Percentiles rank a stretch among this genome's conserved stretches.
phyloP scores from a whole-genome alignment of 2,797 vertebrate species.

The Artibeus jamaicensis region DNA sequence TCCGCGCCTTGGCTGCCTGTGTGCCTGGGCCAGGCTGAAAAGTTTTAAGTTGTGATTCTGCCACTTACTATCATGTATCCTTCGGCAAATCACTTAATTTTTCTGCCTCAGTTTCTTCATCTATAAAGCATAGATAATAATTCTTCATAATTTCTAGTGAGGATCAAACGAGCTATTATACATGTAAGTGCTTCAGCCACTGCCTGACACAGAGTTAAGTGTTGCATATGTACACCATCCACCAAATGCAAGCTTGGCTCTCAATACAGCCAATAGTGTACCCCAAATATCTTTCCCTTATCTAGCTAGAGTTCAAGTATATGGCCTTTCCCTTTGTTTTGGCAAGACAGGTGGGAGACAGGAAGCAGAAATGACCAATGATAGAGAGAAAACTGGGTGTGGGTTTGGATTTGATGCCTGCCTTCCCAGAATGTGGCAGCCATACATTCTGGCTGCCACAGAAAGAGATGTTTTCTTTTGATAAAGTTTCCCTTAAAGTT shows the following conservation, averaged over 20 bases:
- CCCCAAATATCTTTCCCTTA: background rate
- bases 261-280: background rate
- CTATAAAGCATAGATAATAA: background rate
- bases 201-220: background rate
- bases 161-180: background rate
- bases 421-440: constrained; percentile 30
- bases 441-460: constrained; percentile 28
- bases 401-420: constrained; percentile 41
- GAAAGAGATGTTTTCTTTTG: constrained; percentile 54
- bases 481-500: constrained; percentile 60
- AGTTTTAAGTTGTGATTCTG: constrained; percentile 12
- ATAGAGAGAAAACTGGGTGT: background rate
- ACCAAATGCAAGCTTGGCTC: background rate
- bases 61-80: background rate
- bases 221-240: background rate
- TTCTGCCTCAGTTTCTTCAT: background rate
- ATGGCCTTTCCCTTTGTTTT: constrained; percentile 49
- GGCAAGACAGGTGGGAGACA: constrained; percentile 34
- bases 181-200: background rate
- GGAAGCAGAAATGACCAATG: constrained; percentile 52
- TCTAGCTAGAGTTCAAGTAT: constrained; percentile 39
- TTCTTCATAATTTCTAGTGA: background rate
- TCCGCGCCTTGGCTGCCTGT: too few relatives aligned
- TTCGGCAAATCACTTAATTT: background rate
- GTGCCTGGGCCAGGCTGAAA: background rate